These are phyloP conservation scores for Pipistrellus pygmaeus DNA, from an alignment of 2,797 vertebrate genomes.

Conservation along the genomic window DNA sequence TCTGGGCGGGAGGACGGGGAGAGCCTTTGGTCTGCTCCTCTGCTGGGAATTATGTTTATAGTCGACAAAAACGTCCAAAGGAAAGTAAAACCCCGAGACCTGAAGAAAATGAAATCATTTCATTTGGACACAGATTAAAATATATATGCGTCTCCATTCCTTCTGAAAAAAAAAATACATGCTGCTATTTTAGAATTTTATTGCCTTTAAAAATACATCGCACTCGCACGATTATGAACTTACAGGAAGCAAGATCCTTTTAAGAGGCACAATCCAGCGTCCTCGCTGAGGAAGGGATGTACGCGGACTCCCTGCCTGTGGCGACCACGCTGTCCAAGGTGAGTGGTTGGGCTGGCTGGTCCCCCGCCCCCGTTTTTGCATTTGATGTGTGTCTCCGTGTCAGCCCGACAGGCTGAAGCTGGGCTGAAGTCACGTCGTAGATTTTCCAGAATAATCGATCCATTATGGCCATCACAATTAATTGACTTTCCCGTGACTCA, in stretches of 20 bases:
- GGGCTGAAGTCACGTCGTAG: slow-evolving; percentile 72
- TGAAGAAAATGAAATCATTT: not conserved
- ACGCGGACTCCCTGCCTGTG: slow-evolving; percentile 58
- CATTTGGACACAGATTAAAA: slow-evolving; percentile 16
- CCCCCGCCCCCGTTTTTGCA: not conserved
- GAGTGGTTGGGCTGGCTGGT: not conserved
- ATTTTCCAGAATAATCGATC: slow-evolving; percentile 75
- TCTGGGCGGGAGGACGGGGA: not conserved
- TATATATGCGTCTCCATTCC: no score
- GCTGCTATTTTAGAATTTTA: slow-evolving; percentile 19
- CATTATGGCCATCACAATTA: slow-evolving; percentile 71
- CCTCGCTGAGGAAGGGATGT: not conserved
- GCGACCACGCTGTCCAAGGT: slow-evolving; percentile 62
- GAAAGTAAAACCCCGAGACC: slow-evolving; percentile 17
- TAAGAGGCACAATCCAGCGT: not conserved
- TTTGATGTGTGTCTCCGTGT: slow-evolving; percentile 75
- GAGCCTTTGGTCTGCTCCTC: not conserved
- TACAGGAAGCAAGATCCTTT: slow-evolving; percentile 38
- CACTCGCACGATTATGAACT: not conserved
- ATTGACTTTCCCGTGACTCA: slow-evolving; percentile 36
- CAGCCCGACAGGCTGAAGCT: slow-evolving; percentile 73
- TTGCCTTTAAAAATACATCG: slow-evolving; percentile 21
- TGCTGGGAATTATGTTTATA: slow-evolving; percentile 47
- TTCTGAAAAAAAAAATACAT: slow-evolving; percentile 7
- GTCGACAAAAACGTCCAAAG: slow-evolving; percentile 19